Evolutionary conservation across 2,797 vertebrate species (phyloP).

Genomic region (Anniella stebbinsi): DNA sequence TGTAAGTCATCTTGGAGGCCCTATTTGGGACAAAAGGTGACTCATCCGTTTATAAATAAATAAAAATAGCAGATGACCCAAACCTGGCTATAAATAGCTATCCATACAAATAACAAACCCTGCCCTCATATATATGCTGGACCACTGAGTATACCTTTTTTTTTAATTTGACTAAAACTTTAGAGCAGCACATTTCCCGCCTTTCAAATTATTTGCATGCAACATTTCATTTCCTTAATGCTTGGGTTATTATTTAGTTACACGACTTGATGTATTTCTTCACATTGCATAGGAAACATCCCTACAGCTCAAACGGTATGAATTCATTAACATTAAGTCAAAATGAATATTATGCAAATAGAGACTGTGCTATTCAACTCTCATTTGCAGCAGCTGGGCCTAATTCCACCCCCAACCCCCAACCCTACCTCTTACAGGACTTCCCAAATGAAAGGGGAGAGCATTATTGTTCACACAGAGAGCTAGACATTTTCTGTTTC

Average conservation of each 20-base stretch:
- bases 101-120: neutral
- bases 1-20: no score
- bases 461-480: conserved; percentile 30
- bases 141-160: neutral
- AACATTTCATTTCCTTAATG: conserved; percentile 38
- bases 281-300: conserved; percentile 12
- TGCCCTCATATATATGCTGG: neutral
- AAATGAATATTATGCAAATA: conserved; percentile 45
- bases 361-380: conserved; percentile 19
- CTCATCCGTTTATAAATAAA: no score
- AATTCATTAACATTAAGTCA: conserved; percentile 37
- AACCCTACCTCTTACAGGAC: conserved; percentile 54
- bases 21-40: no score
- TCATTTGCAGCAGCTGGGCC: conserved; percentile 33
- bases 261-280: conserved; percentile 20
- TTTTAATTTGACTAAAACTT: neutral
- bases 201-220: neutral
- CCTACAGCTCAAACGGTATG: neutral
- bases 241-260: conserved; percentile 32
- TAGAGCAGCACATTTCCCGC: neutral
- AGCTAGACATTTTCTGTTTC: neutral
- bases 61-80: neutral
- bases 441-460: conserved; percentile 27
- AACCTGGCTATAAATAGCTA: neutral
- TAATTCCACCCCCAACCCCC: neutral